Evolutionary conservation across 2,888 invertebrate species (phyloP), one percentile per base, ranked within the genome.

Genomic region (Lamproptera curius): DNA sequence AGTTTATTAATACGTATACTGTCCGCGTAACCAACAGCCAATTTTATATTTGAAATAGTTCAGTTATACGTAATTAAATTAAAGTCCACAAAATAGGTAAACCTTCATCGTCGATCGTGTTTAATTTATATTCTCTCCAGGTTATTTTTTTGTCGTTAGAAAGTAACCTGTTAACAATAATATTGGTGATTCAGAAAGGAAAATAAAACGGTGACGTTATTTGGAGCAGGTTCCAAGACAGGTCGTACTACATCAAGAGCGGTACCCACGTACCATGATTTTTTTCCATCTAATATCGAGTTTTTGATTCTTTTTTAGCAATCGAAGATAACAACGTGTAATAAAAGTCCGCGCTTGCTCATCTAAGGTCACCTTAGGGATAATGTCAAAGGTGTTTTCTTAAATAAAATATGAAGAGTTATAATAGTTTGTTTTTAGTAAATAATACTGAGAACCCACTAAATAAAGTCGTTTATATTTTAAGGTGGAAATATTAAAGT

Each of bases 171-270:
- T 4, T 11, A 4, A n/a, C 9, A 31, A 31, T 31, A 31, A 31
- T n/a, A 13, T 31, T 31, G n/a, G n/a, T 31, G 11, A 11, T 31
- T 11, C n/a, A 9, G 13, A 11, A 31, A 31, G n/a, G 13, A 31
- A 42, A 17, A 42, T 42, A 46, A 23, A 42, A 33, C 13, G 34
- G 14, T 47, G 42, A 37, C 20, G 42, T 20, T 9, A 14, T 37
- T 37, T 37, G 37, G 28, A 47, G 37, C 47, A 47, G 42, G 48
- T 48, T 48, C 16, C 16, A 28, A 42, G 48, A 48, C 42, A 35
- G 26, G 48, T 48, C 42, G 26, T 39, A 34, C 42, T 47, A 42
- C 31, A 47, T 47, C 33, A 33, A 37, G 33, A 42, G 31, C 23
- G 39, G 45, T 46, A 36, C 47, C 47, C 26, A 38, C 42, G 42